These are phyloP conservation scores for Tachuris rubrigastra DNA, from an alignment of 2,113 vertebrate species.

Conservation along the genomic window DNA sequence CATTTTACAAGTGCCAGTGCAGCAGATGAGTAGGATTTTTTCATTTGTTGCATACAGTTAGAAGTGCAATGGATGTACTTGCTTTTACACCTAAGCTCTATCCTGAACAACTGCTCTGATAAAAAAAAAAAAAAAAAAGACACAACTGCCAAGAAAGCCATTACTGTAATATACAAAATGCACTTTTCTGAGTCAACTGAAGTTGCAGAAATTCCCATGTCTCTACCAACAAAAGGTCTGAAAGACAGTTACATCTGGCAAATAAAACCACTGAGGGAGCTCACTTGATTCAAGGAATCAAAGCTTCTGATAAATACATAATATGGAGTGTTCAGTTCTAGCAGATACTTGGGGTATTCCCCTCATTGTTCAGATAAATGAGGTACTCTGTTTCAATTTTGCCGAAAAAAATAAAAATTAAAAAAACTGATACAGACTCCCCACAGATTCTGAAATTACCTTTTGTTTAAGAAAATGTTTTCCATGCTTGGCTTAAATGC, in stretches of 20 bases:
- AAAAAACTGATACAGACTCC: accelerated
- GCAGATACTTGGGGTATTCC: not conserved
- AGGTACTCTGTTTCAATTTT: not conserved
- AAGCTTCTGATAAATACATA: not conserved
- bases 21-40: not conserved
- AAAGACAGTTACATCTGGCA: not conserved
- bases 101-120: not conserved
- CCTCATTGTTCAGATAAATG: not conserved
- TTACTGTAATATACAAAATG: not conserved
- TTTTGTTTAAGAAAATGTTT: not conserved
- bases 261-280: not conserved
- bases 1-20: not conserved
- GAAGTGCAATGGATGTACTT: not conserved
- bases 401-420: not conserved
- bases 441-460: not conserved
- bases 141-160: not conserved
- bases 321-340: not conserved
- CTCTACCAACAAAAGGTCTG: not conserved
- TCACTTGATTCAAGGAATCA: not conserved
- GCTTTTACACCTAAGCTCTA: not conserved
- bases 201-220: not conserved
- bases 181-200: not conserved
- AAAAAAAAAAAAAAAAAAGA: not conserved
- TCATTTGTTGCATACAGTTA: not conserved
- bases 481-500: not conserved